Percentiles rank a stretch among this genome's conserved stretches.
These are phyloP conservation scores for Stylophora pistillata DNA, from an alignment of 64 coral and sea anemone genomes.

Conservation along the genomic window DNA sequence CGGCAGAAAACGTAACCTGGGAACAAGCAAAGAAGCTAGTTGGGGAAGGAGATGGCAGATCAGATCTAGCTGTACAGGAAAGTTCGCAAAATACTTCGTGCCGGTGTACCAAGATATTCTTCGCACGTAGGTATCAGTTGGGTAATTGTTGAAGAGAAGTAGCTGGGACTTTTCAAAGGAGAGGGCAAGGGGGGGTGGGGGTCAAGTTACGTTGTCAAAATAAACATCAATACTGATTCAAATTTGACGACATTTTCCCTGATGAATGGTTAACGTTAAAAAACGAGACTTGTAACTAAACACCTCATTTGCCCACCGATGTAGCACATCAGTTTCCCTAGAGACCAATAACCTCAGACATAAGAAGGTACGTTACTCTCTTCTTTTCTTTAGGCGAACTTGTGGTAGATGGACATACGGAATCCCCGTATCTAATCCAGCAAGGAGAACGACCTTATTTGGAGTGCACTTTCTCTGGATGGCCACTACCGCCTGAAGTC, in stretches of 20 bases:
- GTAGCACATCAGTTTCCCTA: too few relatives aligned
- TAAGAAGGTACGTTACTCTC: background rate
- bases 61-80: background rate
- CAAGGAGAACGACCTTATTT: background rate
- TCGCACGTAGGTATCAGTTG: background rate
- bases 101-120: background rate
- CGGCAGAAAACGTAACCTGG: background rate
- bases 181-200: too few relatives aligned
- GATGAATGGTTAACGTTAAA: background rate
- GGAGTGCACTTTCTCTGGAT: background rate
- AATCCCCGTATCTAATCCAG: background rate
- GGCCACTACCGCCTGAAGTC: background rate
- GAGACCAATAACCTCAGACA: too few relatives aligned
- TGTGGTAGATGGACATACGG: background rate
- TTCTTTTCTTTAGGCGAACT: background rate
- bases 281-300: background rate
- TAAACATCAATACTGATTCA: background rate
- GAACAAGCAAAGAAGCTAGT: background rate
- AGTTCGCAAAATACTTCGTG: background rate
- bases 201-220: background rate
- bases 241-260: background rate
- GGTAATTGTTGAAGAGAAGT: too few relatives aligned
- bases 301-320: too few relatives aligned
- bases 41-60: background rate
- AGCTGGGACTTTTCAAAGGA: too few relatives aligned